Conservation (phyloP, 2,797 vertebrate species). For the Acrocephalus scirpaceus region DNA sequence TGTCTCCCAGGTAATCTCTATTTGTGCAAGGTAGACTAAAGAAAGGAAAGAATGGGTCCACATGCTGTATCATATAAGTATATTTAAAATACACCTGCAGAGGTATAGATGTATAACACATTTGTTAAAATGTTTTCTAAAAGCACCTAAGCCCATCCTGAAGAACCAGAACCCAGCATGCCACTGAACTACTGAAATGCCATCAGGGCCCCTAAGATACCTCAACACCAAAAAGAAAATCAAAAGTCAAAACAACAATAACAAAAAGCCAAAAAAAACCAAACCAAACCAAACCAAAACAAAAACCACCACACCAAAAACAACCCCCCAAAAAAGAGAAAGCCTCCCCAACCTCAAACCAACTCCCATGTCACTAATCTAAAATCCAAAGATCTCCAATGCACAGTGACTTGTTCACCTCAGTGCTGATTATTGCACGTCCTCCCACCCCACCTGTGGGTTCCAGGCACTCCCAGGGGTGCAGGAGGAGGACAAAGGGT, state of each 20-base stretch:
- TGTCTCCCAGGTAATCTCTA: background rate
- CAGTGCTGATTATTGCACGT: accelerated
- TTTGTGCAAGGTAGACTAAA: background rate
- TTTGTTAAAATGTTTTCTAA: background rate
- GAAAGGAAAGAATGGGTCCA: background rate
- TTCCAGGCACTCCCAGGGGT: background rate
- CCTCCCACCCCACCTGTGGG: background rate
- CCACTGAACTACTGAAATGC: background rate
- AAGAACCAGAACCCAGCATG: background rate
- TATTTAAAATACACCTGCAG: background rate
- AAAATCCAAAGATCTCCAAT: no score
- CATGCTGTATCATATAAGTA: background rate
- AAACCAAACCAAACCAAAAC: background rate
- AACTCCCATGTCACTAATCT: accelerated
- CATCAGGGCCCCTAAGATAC: background rate
- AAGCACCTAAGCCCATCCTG: background rate
- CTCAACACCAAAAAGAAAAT: background rate
- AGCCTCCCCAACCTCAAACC: accelerated
- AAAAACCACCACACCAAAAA: background rate
- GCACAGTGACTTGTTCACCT: background rate
- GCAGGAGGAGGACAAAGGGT: background rate
- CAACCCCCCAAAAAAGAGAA: accelerated
- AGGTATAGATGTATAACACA: accelerated
- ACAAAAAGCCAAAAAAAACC: accelerated
- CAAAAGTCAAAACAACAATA: accelerated